Percentiles rank a stretch among this genome's conserved stretches.
These are phyloP conservation scores for Perca fluviatilis DNA, from an alignment of 2,113 vertebrate genomes.

Conservation along the genomic window DNA sequence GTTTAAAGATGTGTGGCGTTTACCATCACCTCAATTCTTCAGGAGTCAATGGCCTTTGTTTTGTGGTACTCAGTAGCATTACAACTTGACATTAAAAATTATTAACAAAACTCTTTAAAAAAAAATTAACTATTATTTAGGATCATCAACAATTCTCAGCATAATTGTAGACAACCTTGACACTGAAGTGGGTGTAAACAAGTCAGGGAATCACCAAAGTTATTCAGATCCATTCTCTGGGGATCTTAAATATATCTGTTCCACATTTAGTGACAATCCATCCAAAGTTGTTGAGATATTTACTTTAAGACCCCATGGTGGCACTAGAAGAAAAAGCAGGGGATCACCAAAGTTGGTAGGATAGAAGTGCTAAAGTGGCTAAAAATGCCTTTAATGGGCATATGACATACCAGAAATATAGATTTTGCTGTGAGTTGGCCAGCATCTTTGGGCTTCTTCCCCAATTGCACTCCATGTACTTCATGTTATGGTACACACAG, in stretches of 20 bases:
- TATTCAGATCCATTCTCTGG: background rate
- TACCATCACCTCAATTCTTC: background rate
- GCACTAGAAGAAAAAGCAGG: too few relatives aligned
- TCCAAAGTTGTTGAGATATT: too few relatives aligned
- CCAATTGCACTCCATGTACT: conserved; percentile 80
- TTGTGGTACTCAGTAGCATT: background rate
- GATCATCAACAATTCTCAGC: background rate
- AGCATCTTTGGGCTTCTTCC: conserved; percentile 30
- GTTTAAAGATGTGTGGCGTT: background rate
- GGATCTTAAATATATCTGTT: background rate
- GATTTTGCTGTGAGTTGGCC: conserved; percentile 41
- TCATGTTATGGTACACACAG: conserved; percentile 78
- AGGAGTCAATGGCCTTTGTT: background rate
- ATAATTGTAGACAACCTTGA: background rate
- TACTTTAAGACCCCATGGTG: too few relatives aligned
- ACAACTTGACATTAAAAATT: too few relatives aligned
- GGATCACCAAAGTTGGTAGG: too few relatives aligned
- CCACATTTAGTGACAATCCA: too few relatives aligned
- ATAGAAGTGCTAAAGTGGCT: too few relatives aligned
- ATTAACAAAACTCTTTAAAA: too few relatives aligned
- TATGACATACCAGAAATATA: conserved; percentile 80
- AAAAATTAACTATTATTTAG: background rate
- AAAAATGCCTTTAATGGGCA: background rate
- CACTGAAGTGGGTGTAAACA: background rate
- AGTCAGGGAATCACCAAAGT: background rate